Conservation (phyloP, 35 echinoderm and acorn worm genomes). For the Anneissia japonica region DNA sequence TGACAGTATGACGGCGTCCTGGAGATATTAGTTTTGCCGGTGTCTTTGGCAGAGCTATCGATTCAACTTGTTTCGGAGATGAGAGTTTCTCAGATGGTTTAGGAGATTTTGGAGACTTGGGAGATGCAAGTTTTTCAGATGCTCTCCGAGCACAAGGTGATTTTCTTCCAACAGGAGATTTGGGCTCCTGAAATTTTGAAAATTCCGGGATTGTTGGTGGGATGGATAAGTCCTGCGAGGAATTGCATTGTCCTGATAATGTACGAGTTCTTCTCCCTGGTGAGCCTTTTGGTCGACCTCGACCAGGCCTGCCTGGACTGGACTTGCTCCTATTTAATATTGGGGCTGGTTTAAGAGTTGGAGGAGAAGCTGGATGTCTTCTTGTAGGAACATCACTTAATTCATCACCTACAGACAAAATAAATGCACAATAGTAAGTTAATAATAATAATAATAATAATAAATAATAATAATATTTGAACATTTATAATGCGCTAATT, state of each 20-base stretch:
- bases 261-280: not conserved
- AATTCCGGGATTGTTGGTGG: not conserved
- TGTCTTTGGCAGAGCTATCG: not conserved
- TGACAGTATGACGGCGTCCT: not conserved
- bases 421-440: too few relatives aligned
- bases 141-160: not conserved
- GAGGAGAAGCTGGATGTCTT: conserved; percentile 67
- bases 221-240: not conserved
- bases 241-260: not conserved
- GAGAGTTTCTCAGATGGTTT: not conserved
- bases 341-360: conserved; percentile 58
- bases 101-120: too few relatives aligned
- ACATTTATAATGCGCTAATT: too few relatives aligned
- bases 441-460: too few relatives aligned
- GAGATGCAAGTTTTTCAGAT: not conserved
- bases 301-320: conserved; percentile 36
- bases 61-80: not conserved
- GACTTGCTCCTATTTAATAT: conserved; percentile 70
- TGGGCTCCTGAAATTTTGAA: not conserved
- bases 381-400: conserved; percentile 54
- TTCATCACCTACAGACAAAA: conserved; percentile 49
- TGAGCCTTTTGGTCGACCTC: conserved; percentile 42
- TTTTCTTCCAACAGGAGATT: not conserved
- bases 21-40: not conserved
- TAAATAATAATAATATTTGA: too few relatives aligned